Evolutionary conservation across 2,797 vertebrate species (phyloP), one percentile per base, ranked within the genome.

Genomic region (Podargus strigoides): DNA sequence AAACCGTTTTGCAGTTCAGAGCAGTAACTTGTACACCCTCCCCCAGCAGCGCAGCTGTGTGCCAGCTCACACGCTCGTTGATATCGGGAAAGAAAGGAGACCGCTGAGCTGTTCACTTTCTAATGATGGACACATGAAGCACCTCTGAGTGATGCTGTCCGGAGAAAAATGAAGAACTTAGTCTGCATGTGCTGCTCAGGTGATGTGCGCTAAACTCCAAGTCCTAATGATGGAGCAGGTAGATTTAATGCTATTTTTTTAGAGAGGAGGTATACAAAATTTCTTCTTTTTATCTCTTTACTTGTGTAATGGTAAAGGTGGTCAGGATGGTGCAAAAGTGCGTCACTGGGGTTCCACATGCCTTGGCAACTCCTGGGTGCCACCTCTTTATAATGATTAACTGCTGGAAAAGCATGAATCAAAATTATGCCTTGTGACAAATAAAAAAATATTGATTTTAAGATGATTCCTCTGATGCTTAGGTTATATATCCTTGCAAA

Each of bases 41-140:
- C 66, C 62, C 46, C 2, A 13, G 26, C 44, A 87, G 41, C 1
- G 0, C 30, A 52, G 34, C 41, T 1, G 0, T 27, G 39, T 44
- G 36, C 41, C 64, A 85, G 50, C 10, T 64, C 55, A 64, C 23
- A 42, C 0, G 1, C 22, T 66, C 15, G 39, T 36, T 75, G 15
- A 37, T 46, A 32, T 3, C 77, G 44, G 49, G 39, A 68, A 87
- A 85, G 53, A 85, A 55, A 3, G 7, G 58, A 24, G 47, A 78
- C 42, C 2, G 13, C n/a, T 73, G 50, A 67, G 27, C 56, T 81
- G 26, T 58, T 69, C 6, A 30, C 30, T 74, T 81, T 36, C 44
- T 59, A 77, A 28, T 16, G 30, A 39, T 20, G 36, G 12, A 6
- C 50, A 85, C 18, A 22, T 37, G 37, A 53, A 64, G 56, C 17